Conservation (phyloP, 1,140 invertebrate species). For the Musca vetustissima region DNA sequence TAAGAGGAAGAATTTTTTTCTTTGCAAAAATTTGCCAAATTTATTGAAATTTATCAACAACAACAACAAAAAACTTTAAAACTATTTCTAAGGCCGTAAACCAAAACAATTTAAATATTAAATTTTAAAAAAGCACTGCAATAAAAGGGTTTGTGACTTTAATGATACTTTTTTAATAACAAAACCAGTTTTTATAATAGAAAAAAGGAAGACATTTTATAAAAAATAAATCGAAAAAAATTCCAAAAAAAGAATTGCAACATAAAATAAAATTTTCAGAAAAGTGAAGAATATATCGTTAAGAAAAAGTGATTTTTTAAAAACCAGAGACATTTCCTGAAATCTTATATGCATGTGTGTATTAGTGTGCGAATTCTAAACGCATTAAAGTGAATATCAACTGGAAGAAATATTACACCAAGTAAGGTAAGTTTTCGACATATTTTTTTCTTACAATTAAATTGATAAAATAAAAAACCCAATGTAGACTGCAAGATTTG, state of each 20-base stretch:
- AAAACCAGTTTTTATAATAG: constrained; percentile 1
- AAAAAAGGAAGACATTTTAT: too few relatives aligned
- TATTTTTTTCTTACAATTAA: too few relatives aligned
- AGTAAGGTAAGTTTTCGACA: constrained; percentile 1
- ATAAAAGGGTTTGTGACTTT: constrained; percentile 23
- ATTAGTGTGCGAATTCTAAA: not conserved
- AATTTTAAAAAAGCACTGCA: constrained; percentile 5
- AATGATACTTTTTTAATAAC: constrained; percentile 21
- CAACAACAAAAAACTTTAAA: not conserved
- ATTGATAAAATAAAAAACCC: too few relatives aligned
- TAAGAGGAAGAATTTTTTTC: too few relatives aligned
- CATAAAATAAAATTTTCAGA: not conserved
- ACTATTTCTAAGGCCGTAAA: not conserved
- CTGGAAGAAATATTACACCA: constrained; percentile 8
- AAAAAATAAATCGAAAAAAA: too few relatives aligned
- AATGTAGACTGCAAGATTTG: too few relatives aligned
- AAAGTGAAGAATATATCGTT: not conserved
- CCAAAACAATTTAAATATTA: not conserved
- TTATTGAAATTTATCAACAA: constrained; percentile 1
- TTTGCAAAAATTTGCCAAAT: constrained; percentile 16
- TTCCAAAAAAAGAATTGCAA: too few relatives aligned
- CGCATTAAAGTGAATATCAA: constrained; percentile 11
- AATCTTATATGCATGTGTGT: too few relatives aligned
- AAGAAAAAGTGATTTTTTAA: constrained; percentile 5
- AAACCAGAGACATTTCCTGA: not conserved